phyloP scores from a whole-genome alignment of 1,140 invertebrate species.

The Sycophila sp. region DNA sequence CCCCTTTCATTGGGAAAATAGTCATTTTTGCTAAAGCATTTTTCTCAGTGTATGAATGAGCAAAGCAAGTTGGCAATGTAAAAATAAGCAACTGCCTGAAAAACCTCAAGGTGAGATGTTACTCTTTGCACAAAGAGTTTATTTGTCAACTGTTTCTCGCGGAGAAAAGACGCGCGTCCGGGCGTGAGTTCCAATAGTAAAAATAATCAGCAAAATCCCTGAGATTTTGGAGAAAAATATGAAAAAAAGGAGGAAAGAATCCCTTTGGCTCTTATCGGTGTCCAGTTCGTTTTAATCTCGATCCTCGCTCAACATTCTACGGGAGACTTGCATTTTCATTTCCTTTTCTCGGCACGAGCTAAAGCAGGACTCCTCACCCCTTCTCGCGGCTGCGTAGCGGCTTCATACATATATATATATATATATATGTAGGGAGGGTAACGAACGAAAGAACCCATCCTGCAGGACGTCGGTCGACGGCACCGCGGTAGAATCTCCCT shows the following conservation, averaged over 20 bases:
- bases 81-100: no score
- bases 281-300: constrained; percentile 6
- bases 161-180: no score
- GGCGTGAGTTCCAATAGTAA: no score
- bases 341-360: constrained; percentile 14
- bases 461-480: constrained; percentile 50
- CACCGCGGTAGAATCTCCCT: constrained; percentile 16
- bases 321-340: constrained; percentile 11
- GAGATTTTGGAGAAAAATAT: neutral
- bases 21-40: no score
- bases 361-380: neutral
- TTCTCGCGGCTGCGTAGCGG: neutral
- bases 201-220: no score
- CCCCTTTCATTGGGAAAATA: no score
- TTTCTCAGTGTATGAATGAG: no score
- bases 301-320: neutral
- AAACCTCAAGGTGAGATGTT: no score
- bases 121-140: no score
- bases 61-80: no score
- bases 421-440: neutral
- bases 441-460: constrained; percentile 45
- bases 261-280: neutral
- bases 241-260: neutral
- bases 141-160: no score
- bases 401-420: neutral